phyloP scores from a whole-genome alignment of 2,888 invertebrate species.

The Papilio elwesi region DNA sequence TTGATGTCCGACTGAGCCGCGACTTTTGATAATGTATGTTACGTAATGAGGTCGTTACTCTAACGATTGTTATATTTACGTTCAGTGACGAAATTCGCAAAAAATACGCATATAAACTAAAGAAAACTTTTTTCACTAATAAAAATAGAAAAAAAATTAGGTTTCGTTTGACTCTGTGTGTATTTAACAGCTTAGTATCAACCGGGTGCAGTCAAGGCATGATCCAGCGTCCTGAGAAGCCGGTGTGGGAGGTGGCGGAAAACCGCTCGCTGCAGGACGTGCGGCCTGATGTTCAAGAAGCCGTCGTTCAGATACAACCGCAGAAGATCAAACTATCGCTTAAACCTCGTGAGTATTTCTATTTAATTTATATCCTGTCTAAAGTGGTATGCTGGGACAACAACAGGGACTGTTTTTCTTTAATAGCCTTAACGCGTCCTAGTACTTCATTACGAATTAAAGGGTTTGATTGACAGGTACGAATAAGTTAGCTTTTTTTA shows the following conservation, averaged over 20 bases:
- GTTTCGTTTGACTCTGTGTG: constrained; percentile 4
- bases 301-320: constrained; percentile 84
- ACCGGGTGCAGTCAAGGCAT: constrained; percentile 70
- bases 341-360: constrained; percentile 81
- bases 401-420: no score
- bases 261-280: constrained; percentile 82
- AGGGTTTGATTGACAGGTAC: no score
- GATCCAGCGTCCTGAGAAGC: constrained; percentile 68
- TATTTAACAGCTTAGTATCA: constrained; percentile 60
- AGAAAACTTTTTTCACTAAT: no score
- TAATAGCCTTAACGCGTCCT: no score
- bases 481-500: no score
- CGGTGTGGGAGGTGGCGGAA: constrained; percentile 65
- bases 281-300: constrained; percentile 63
- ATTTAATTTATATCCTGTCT: not conserved
- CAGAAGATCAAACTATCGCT: constrained; percentile 86
- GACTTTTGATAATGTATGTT: constrained; percentile 15
- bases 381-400: no score
- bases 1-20: constrained; percentile 9
- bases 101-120: no score
- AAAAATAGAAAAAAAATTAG: not conserved
- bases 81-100: not conserved
- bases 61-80: constrained; percentile 19
- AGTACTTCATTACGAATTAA: no score
- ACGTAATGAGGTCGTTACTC: constrained; percentile 14